A percentile compares a stretch with the other conserved stretches of the same genome.
phyloP scores from a whole-genome alignment of 2,797 vertebrate species.

The Microctenopoma steveboyesi region DNA sequence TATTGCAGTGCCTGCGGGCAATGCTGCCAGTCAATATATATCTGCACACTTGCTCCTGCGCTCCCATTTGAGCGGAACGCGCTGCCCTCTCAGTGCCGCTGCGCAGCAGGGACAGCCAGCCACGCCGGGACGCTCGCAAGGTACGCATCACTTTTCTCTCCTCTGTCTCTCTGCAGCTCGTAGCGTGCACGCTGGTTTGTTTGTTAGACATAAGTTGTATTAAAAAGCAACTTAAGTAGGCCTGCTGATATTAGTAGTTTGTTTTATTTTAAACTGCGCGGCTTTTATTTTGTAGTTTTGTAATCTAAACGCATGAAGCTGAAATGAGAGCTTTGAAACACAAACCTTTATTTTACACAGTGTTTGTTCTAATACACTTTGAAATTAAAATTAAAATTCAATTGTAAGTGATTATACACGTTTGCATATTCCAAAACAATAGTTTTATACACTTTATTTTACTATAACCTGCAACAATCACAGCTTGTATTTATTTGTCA shows the following conservation, averaged over 20 bases:
- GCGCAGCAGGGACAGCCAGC: constrained; percentile 67
- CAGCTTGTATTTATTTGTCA: neutral
- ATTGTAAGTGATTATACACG: neutral
- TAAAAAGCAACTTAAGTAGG: constrained; percentile 3
- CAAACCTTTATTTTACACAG: neutral
- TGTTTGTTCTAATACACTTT: neutral
- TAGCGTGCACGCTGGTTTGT: constrained; percentile 16
- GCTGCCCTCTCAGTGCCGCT: constrained; percentile 67
- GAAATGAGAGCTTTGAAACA: neutral
- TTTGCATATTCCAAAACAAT: neutral
- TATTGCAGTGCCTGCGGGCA: constrained; percentile 89
- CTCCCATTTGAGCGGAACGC: constrained; percentile 79
- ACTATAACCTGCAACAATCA: neutral
- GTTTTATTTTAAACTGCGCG: neutral
- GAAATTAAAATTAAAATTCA: neutral
- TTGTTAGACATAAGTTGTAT: neutral
- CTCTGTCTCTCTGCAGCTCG: constrained; percentile 17
- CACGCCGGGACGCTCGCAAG: constrained; percentile 69
- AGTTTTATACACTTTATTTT: neutral
- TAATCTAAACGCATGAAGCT: neutral
- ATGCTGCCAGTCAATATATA: constrained; percentile 94
- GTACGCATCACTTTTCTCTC: constrained; percentile 53
- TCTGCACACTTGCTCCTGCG: constrained; percentile 78
- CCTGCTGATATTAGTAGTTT: constrained; percentile 6
- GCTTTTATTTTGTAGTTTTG: constrained; percentile 3